Percentiles rank a stretch among this genome's conserved stretches.
These are phyloP conservation scores for Huso huso DNA, from an alignment of 2,797 vertebrate species.

Conservation along the genomic window DNA sequence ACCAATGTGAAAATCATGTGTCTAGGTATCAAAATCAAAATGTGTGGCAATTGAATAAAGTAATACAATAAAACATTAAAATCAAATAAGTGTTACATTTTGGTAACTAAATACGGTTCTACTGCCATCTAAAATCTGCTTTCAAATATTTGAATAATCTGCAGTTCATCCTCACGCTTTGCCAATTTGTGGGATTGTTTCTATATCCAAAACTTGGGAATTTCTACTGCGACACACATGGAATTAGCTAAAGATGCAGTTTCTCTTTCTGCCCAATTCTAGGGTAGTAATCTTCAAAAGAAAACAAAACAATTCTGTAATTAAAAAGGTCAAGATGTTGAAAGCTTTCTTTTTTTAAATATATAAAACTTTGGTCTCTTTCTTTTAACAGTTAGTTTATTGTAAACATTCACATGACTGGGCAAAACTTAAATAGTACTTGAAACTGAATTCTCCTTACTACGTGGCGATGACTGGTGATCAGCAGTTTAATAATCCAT, in stretches of 20 bases:
- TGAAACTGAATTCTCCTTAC: too few species aligned
- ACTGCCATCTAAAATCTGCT: neutral
- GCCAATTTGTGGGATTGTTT: too few species aligned
- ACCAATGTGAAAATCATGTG: neutral
- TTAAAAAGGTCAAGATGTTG: too few species aligned
- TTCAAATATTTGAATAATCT: neutral
- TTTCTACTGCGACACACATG: neutral
- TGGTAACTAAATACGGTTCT: neutral
- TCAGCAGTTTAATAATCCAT: too few species aligned
- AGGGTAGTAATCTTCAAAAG: constrained; percentile 27
- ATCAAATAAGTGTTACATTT: neutral
- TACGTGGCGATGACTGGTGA: too few species aligned
- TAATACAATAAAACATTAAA: neutral
- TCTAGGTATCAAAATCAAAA: neutral
- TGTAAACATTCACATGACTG: too few species aligned
- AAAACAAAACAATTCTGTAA: constrained; percentile 45
- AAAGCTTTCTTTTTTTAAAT: constrained; percentile 31
- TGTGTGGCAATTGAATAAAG: neutral
- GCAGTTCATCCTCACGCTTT: neutral
- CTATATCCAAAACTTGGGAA: neutral
- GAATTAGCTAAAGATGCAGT: constrained; percentile 1
- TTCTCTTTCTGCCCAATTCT: neutral
- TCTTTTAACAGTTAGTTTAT: constrained; percentile 37
- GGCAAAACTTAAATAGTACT: too few species aligned
- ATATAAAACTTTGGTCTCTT: constrained; percentile 78